Base-by-base conservation (phyloP, 2,888 invertebrate genomes). In the Chirona hameri region DNA sequence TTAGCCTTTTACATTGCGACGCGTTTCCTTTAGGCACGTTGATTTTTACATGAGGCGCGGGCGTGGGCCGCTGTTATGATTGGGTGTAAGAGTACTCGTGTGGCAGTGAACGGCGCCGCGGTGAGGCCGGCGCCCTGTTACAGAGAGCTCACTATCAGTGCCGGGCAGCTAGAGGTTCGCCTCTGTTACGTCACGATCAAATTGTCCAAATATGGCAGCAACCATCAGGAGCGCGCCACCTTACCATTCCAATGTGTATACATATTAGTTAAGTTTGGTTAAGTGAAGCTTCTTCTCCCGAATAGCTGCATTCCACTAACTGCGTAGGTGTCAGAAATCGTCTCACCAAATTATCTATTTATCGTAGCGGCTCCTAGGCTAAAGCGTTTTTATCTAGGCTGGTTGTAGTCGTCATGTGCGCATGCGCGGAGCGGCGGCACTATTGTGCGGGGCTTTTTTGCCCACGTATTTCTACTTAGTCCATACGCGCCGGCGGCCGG, bases 401-500 rank as follows among this genome's bases (percentile, higher is more conserved):
- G 18, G 72, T 24, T 65, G 10, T 24, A 24, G n/a, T n/a, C 1
- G 27, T n/a, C n/a, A 10, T 10, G 12, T 76, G 76, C 18, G 46
- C 46, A 72, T 21, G 24, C 76, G 46, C 39, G 24, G 5, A 52
- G 18, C 5, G 24, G 76, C 76, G 24, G 76, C 76, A 76, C 76
- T 76, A 21, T 76, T 76, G 46, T 46, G 76, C 76, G 2, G 46
- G 76, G 76, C 76, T 46, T 76, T 72, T 76, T 76, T 76, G 76
- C 39, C 76, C 46, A 39, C 76, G 46, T 39, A 46, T 76, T 76
- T 76, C 76, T 76, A 76, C 76, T 76, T 76, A 76, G 76, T 24
- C 39, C 39, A 46, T 46, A 24, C 10, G 46, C 9, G 12, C 29
- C 12, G 1, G 69, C 29, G 60, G 60, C 55, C 55, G 55, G 39